Evolutionary conservation across 92 coral and sea anemone genomes (phyloP).

Genomic region (Plumapathes pennacea): DNA sequence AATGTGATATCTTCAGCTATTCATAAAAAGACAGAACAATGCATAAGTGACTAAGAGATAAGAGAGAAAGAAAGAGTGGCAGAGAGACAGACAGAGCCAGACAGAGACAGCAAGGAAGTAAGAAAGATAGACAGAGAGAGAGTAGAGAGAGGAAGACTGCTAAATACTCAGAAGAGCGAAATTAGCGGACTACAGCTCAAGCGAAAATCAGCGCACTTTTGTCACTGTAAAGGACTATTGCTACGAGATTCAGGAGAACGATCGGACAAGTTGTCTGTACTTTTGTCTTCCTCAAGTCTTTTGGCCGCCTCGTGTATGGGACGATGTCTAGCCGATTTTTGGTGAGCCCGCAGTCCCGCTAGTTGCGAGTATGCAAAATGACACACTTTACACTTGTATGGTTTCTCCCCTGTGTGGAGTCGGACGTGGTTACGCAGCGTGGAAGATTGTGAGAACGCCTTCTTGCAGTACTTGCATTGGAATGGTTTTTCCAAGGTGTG

Average conservation of each 20-base stretch:
- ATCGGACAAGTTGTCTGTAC: slow-evolving; percentile 4
- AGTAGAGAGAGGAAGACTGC: no score
- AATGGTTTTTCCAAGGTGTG: slow-evolving; percentile 98
- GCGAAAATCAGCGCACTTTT: no score
- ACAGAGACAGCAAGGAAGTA: no score
- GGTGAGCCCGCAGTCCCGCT: slow-evolving; percentile 98
- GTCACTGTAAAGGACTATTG: no score
- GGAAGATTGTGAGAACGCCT: slow-evolving; percentile 95
- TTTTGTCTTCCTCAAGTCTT: slow-evolving; percentile 22
- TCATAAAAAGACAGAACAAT: no score
- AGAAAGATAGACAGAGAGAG: no score
- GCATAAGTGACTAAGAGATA: no score
- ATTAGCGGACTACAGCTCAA: no score
- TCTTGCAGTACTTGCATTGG: slow-evolving; percentile 98
- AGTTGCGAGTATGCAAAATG: slow-evolving; percentile 99
- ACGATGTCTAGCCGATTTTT: slow-evolving; percentile 92
- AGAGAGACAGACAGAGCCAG: no score
- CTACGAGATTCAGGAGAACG: slow-evolving; percentile 29
- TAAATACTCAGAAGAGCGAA: no score
- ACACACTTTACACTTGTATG: slow-evolving; percentile 96
- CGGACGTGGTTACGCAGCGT: slow-evolving; percentile 96
- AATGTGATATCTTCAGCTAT: no score
- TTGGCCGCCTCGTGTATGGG: slow-evolving; percentile 59
- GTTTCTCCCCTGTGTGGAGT: slow-evolving; percentile 97
- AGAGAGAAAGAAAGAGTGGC: no score